A percentile compares a stretch with the other conserved stretches of the same genome.
Conservation (phyloP, 2,797 vertebrate species). For the Mus spretus region DNA sequence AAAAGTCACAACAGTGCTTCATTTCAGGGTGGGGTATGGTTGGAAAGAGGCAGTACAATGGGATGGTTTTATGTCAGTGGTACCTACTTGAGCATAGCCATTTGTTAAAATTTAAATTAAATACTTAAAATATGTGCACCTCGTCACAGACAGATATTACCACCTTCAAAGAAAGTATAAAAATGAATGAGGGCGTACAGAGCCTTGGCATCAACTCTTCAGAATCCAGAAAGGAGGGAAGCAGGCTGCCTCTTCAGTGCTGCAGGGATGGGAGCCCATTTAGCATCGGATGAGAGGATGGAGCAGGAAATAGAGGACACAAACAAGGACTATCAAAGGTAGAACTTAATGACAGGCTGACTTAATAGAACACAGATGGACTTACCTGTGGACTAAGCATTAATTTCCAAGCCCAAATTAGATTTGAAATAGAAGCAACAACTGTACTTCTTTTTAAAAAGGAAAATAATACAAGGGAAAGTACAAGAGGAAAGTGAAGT, state of each 20-base stretch:
- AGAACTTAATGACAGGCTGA: conserved; percentile 24
- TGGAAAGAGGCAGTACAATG: neutral
- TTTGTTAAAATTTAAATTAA: conserved; percentile 60
- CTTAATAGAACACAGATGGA: conserved; percentile 43
- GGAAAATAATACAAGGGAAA: neutral
- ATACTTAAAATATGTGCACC: conserved; percentile 36
- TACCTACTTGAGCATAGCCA: neutral
- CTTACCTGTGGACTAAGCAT: conserved; percentile 40
- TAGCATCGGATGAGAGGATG: conserved; percentile 44
- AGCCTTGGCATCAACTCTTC: neutral
- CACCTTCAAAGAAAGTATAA: neutral
- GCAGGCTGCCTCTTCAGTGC: neutral
- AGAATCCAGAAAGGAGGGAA: conserved; percentile 44
- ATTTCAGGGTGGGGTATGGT: neutral
- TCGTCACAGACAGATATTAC: conserved; percentile 27
- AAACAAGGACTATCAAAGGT: conserved; percentile 17
- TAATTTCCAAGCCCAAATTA: conserved; percentile 57
- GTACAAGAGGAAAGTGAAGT: conserved; percentile 51
- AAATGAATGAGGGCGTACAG: conserved; percentile 11
- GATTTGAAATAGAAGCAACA: conserved; percentile 50
- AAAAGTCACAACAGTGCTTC: conserved; percentile 30
- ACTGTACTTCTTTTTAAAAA: conserved; percentile 15
- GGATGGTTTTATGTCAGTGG: neutral
- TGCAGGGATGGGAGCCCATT: neutral
- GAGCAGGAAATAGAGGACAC: neutral